Conservation (phyloP, 2,113 vertebrate genomes). For the Hystrix cristata region DNA sequence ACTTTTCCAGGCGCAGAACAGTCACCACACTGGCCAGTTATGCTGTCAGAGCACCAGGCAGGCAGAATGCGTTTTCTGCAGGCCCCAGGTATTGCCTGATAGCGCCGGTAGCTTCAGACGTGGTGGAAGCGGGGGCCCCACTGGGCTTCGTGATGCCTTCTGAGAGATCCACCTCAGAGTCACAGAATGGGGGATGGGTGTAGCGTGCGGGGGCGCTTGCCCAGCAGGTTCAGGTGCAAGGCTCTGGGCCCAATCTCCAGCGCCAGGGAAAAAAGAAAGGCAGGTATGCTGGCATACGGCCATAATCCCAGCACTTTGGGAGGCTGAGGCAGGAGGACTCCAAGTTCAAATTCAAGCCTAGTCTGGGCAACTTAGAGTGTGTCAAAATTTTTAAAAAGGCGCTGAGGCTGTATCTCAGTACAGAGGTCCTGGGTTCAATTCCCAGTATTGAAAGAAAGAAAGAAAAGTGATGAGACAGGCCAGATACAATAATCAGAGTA, state of each 20-base stretch:
- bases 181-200: too few relatives aligned
- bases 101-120: too few relatives aligned
- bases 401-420: too few relatives aligned
- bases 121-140: neutral
- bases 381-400: too few relatives aligned
- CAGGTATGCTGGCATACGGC: neutral
- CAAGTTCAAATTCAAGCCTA: neutral
- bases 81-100: neutral
- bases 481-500: neutral
- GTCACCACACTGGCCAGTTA: neutral
- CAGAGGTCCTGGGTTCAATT: neutral
- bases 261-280: too few relatives aligned
- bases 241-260: too few relatives aligned
- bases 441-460: neutral
- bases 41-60: neutral
- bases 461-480: neutral
- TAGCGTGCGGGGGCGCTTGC: too few relatives aligned
- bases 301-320: neutral
- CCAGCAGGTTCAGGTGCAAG: too few relatives aligned
- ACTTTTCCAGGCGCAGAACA: neutral
- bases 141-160: neutral
- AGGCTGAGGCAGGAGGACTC: neutral
- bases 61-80: neutral
- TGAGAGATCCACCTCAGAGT: too few relatives aligned
- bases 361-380: neutral